Evolutionary conservation across 2,113 vertebrate species (phyloP).

Genomic region (Cephalopholis sonnerati): DNA sequence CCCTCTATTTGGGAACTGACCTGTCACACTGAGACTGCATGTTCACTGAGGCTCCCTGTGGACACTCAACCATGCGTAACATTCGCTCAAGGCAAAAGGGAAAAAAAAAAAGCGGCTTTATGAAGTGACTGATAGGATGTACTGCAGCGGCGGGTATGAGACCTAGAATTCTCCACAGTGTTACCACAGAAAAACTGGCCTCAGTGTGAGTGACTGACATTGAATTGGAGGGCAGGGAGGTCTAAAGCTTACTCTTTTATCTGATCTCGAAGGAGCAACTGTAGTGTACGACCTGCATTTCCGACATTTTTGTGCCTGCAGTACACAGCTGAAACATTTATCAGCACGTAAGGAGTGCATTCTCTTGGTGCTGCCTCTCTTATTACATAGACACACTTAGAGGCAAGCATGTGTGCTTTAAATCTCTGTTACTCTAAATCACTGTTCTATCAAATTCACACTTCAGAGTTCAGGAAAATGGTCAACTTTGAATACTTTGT

Average conservation of each 20-base stretch:
- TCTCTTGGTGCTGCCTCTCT: not conserved
- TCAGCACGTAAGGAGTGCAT: slow-evolving; percentile 16
- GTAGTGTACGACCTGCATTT: slow-evolving; percentile 11
- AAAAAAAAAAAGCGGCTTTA: slow-evolving; percentile 33
- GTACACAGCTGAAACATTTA: slow-evolving; percentile 28
- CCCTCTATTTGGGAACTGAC: slow-evolving; percentile 50
- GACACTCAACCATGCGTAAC: slow-evolving; percentile 62
- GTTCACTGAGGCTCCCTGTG: slow-evolving; percentile 58
- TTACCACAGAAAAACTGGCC: slow-evolving; percentile 47
- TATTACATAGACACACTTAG: not conserved
- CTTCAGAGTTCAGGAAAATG: not conserved
- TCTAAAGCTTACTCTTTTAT: slow-evolving; percentile 58
- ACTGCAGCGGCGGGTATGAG: slow-evolving; percentile 32
- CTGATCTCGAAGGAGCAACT: slow-evolving; percentile 49
- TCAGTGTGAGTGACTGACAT: slow-evolving; percentile 54
- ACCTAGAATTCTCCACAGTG: slow-evolving; percentile 59
- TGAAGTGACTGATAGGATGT: slow-evolving; percentile 63
- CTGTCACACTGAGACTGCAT: slow-evolving; percentile 63
- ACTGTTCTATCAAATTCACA: too few species aligned
- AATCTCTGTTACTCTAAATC: too few species aligned
- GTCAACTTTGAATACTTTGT: not conserved
- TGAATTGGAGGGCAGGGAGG: slow-evolving; percentile 51
- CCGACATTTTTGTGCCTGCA: slow-evolving; percentile 13
- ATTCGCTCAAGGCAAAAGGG: slow-evolving; percentile 49
- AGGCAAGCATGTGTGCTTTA: not conserved